Percentiles rank a stretch among this genome's conserved stretches.
These are phyloP conservation scores for Pristis pectinata DNA, from an alignment of 2,797 vertebrate species.

Conservation along the genomic window DNA sequence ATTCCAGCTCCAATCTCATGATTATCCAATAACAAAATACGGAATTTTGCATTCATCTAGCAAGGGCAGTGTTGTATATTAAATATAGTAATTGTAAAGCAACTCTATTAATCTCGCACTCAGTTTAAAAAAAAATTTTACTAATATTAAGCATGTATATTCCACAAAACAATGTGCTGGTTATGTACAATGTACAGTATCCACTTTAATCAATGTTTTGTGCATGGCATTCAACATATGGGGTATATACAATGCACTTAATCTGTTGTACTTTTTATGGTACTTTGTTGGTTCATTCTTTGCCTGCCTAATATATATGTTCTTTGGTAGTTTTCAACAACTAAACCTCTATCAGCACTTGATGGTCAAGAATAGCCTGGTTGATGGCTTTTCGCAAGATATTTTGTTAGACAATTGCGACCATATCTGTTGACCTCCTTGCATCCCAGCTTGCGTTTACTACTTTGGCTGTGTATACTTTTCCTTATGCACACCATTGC, in stretches of 20 bases:
- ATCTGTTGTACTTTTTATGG: neutral
- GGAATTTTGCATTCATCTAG: neutral
- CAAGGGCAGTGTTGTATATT: neutral
- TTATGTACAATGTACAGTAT: neutral
- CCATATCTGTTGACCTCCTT: neutral
- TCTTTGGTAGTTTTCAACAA: neutral
- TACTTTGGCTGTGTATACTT: neutral
- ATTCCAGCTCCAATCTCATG: conserved; percentile 34
- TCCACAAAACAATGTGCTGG: neutral
- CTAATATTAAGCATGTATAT: neutral
- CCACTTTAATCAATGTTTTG: neutral
- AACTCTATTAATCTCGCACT: neutral
- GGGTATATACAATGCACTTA: neutral
- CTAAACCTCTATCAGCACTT: neutral
- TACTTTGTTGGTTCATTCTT: neutral
- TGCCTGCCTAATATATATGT: neutral
- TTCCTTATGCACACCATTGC: neutral
- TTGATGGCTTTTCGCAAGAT: neutral
- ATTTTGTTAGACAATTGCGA: neutral
- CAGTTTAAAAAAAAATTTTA: neutral
- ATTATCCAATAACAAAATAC: neutral
- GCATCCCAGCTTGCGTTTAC: neutral
- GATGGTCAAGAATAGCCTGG: neutral
- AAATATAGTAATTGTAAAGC: neutral
- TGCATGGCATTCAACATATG: neutral